Evolutionary conservation across 2,797 vertebrate species (phyloP), one percentile per base, ranked within the genome.

Genomic region (Sebastolobus altivelis): DNA sequence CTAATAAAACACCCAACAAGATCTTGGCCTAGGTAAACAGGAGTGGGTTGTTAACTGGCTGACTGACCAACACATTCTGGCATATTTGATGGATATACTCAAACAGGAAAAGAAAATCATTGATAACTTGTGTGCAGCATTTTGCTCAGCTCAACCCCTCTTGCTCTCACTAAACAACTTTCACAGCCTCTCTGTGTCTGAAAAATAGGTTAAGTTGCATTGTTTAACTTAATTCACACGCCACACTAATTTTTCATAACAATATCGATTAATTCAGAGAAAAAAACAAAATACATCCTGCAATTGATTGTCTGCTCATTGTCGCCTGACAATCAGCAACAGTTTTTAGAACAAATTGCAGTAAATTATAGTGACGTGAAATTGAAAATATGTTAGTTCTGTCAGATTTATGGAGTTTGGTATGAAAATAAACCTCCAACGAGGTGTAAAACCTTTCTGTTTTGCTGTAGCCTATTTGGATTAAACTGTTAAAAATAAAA

Each of bases 11-110:
- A 82, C 49, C 38, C 38, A 40, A 18, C 71, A 77, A 80, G 25
- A 81, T 78, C 60, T 70, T 58, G 54, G 69, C 80, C 49, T 60
- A 40, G 58, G 80, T 70, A 88, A 82, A 91, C 79, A 86, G 38
- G n/a, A 52, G 60, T 40, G 65, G 37, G 49, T 59, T 69, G 65
- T 80, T 88, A 60, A 81, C 61, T 40, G 68, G 75, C 66, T 76
- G 69, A 87, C 59, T 75, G 75, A 68, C 66, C 25, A 52, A 76
- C 52, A 63, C 49, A 33, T 27, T 75, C 18, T 61, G 37, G 60
- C 54, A 63, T 35, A 31, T 72, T 56, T 66, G 40, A 81, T 31
- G 25, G 72, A 73, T 63, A 22, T 55, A 46, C 27, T 74, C n/a
- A 40, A 65, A 70, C 20, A 75, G 40, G n/a, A 58, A 68, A 22